phyloP scores from a whole-genome alignment of 1,140 invertebrate species.

The Scylla paramamosain region DNA sequence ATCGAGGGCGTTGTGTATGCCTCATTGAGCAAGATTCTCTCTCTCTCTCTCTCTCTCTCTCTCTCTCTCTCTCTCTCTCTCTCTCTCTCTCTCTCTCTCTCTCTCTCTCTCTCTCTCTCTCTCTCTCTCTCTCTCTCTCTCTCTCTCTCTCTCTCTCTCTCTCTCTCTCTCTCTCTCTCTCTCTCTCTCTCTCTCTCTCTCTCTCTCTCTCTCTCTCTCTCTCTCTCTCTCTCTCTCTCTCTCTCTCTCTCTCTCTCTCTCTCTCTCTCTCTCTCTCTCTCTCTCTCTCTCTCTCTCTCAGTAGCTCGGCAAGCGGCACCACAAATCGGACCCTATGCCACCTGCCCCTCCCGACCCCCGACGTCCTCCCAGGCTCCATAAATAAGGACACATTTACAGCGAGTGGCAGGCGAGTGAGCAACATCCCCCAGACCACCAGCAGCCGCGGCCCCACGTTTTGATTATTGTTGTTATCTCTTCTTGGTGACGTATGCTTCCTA shows the following conservation, averaged over 20 bases:
- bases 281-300: not conserved
- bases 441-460: not conserved
- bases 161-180: not conserved
- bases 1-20: not conserved
- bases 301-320: not conserved
- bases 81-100: conserved; percentile 3
- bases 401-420: not conserved
- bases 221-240: conserved; percentile 14
- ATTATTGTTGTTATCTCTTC: conserved; percentile 5
- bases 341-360: not conserved
- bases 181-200: conserved; percentile 14
- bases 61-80: conserved; percentile 5
- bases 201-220: conserved; percentile 6
- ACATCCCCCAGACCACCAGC: not conserved
- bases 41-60: not conserved
- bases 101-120: conserved; percentile 5
- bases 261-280: not conserved
- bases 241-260: not conserved
- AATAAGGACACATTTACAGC: not conserved
- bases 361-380: not conserved
- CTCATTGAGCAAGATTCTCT: not conserved
- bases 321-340: not conserved
- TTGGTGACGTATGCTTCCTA: not conserved
- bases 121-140: not conserved
- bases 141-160: not conserved